These are phyloP conservation scores for Gavialis gangeticus DNA, from an alignment of 2,113 vertebrate genomes.

Conservation along the genomic window DNA sequence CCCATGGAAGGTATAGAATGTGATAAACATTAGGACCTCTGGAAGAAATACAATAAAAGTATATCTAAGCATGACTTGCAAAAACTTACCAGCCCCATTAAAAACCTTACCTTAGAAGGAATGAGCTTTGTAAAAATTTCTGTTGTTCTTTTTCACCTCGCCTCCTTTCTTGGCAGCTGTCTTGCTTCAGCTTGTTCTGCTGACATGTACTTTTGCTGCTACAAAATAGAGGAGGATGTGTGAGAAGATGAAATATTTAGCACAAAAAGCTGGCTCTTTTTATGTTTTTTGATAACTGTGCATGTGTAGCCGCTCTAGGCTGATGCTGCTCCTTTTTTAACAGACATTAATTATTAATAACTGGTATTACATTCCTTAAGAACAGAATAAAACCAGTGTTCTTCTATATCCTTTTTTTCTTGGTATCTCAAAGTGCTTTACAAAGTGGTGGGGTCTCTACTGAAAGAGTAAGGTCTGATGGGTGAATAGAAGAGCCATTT, in stretches of 20 bases:
- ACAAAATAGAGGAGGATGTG: background rate
- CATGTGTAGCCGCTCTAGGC: background rate
- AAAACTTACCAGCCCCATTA: background rate
- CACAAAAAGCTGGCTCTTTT: background rate
- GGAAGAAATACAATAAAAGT: conserved; percentile 28
- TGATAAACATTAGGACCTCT: background rate
- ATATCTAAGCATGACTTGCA: background rate
- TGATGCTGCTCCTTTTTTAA: conserved; percentile 22
- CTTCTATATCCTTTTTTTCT: too few species aligned
- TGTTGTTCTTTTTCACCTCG: conserved; percentile 5
- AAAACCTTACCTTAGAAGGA: conserved; percentile 15
- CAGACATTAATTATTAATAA: conserved; percentile 48
- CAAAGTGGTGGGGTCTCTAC: background rate
- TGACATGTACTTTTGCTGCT: background rate
- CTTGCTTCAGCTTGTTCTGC: background rate
- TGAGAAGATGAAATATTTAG: conserved; percentile 55
- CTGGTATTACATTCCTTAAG: background rate
- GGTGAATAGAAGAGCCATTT: background rate
- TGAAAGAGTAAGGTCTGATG: background rate
- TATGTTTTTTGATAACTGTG: background rate
- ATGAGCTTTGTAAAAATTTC: background rate
- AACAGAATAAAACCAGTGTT: background rate
- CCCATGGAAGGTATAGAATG: too few species aligned
- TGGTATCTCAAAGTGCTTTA: background rate
- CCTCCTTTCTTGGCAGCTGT: background rate